Evolutionary conservation across 1,140 invertebrate species (phyloP), one percentile per base, ranked within the genome.

Genomic region (Wasmannia auropunctata): DNA sequence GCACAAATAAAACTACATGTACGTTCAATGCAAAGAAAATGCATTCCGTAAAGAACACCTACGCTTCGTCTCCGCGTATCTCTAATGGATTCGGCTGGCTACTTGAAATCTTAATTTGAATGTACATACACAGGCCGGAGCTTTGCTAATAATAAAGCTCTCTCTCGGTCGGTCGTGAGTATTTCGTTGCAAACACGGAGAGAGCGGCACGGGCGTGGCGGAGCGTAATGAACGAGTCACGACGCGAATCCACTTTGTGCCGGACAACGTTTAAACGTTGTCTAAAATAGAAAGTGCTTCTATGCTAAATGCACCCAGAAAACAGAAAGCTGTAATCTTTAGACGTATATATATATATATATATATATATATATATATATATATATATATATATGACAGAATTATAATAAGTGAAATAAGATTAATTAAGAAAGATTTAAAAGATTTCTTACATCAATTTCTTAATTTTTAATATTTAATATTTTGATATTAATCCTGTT

Each of bases 51-150:
- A 58, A 28, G 22, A 77, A 16, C 8, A 25, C 28, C n/a, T n/a
- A 28, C 16, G 2, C 19, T 34, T 67, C 62, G 46, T n/a, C 19
- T 6, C 40, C 2, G 43, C n/a, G 31, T 65, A 67, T 67, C 37
- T 43, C 31, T 31, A 67, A 80, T 51, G 63, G 22, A 80, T 25
- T 67, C 63, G n/a, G 62, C 31, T 69, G 14, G 31, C 31, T 43
- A 31, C 31, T 80, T 51, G 43, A 80, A 80, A 80, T 80, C 62
- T 80, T 80, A 80, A 80, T 80, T 80, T 51, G 76, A 67, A 51
- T 69, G 46, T 34, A 67, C 40, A 8, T n/a, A 6, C 14, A 46
- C 63, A 67, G 28, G n/a, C 43, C 31, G 14, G 43, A 69, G 62
- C 54, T 60, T 60, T 14, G 74, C 76, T 80, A 80, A 69, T 80